A percentile compares a stretch with the other conserved stretches of the same genome.
phyloP scores from a whole-genome alignment of 2,888 invertebrate species.

The Ormyrus labotus region DNA sequence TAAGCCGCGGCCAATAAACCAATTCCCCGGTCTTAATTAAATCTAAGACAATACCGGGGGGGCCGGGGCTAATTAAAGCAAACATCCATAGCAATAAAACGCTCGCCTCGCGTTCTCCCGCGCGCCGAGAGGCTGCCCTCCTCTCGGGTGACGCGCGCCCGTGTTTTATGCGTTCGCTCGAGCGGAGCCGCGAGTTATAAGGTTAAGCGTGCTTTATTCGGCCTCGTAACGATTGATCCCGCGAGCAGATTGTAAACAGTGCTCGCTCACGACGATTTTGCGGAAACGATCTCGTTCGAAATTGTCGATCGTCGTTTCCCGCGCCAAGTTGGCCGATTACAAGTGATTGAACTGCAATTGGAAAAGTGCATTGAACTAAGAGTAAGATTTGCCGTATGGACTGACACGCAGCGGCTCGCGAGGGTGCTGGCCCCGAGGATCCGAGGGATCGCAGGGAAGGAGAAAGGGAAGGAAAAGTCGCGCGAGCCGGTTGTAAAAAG shows the following conservation, averaged over 20 bases:
- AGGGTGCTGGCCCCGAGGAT: too few relatives aligned
- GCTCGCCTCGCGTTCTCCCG: slow-evolving; percentile 2
- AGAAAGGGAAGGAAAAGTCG: slow-evolving; percentile 40
- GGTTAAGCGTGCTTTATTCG: not conserved
- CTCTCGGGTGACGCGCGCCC: slow-evolving; percentile 21
- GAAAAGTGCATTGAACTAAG: too few relatives aligned
- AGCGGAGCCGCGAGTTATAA: not conserved
- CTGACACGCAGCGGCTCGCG: too few relatives aligned
- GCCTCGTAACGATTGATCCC: too few relatives aligned
- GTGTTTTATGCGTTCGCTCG: not conserved
- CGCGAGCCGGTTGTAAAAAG: slow-evolving; percentile 57
- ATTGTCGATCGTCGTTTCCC: too few relatives aligned
- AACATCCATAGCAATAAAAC: slow-evolving; percentile 69
- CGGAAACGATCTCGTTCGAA: too few relatives aligned
- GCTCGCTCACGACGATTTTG: not conserved
- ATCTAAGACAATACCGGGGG: slow-evolving; percentile 68
- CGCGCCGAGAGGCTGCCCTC: slow-evolving; percentile 2
- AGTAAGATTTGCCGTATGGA: too few relatives aligned
- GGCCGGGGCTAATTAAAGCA: slow-evolving; percentile 69
- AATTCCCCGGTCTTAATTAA: slow-evolving; percentile 72
- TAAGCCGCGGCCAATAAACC: slow-evolving; percentile 68
- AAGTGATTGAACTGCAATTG: too few relatives aligned
- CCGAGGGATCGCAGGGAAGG: not conserved
- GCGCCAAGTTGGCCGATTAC: too few relatives aligned
- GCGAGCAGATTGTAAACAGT: not conserved